Conservation (phyloP, 2,888 invertebrate species). For the Siphonodentalium dalli region DNA sequence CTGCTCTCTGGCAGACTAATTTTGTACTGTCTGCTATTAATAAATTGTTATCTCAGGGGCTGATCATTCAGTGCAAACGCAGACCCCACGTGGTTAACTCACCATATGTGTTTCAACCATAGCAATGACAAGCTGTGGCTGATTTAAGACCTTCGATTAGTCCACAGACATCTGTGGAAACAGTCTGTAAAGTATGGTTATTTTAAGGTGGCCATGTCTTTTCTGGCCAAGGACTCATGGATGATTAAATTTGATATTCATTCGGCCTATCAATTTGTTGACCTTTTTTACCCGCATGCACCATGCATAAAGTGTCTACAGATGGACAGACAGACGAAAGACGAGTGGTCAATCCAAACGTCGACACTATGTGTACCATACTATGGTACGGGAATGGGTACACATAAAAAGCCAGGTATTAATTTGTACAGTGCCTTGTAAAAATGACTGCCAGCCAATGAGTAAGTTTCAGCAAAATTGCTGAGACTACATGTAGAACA, state of each 20-base stretch:
- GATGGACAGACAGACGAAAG: too few species aligned
- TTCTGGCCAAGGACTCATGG: conserved; percentile 2
- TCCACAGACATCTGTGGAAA: conserved; percentile 7
- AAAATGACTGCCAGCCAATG: too few species aligned
- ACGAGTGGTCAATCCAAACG: too few species aligned
- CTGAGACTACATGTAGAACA: too few species aligned
- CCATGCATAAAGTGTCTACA: too few species aligned
- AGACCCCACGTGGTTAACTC: conserved; percentile 7
- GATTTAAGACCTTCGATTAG: conserved; percentile 5
- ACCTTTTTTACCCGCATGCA: conserved; percentile 6
- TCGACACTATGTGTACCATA: too few species aligned
- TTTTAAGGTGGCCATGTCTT: conserved; percentile 1
- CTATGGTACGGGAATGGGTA: too few species aligned
- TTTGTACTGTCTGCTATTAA: conserved; percentile 4
- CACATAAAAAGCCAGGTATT: too few species aligned
- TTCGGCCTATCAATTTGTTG: conserved; percentile 12
- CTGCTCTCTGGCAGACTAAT: background rate
- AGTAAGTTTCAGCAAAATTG: too few species aligned
- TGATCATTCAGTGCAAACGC: conserved; percentile 1
- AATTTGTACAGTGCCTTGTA: too few species aligned
- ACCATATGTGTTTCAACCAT: background rate
- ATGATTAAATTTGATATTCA: conserved; percentile 13
- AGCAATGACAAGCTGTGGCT: conserved; percentile 1
- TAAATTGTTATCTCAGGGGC: background rate
- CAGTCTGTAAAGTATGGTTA: conserved; percentile 12